Evolutionary conservation across 2,113 vertebrate genomes (phyloP).

Genomic region (Ciconia stormi): DNA sequence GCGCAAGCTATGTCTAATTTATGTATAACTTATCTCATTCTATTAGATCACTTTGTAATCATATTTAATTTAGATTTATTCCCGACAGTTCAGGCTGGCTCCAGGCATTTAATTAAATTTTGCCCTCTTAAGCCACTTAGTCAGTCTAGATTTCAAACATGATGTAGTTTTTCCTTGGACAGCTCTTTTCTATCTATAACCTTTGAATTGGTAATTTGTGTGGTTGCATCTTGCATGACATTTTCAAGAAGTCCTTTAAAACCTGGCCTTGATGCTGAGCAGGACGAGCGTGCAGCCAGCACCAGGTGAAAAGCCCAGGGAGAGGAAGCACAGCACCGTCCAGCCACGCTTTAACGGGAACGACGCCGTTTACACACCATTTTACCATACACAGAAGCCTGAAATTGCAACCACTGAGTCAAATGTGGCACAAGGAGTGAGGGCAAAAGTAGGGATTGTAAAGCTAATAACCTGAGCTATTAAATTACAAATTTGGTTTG

Average conservation of each 20-base stretch:
- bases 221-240: not conserved
- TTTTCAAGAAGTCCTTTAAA: not conserved
- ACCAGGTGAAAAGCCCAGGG: not conserved
- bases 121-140: conserved; percentile 63
- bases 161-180: conserved; percentile 33
- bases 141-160: conserved; percentile 44
- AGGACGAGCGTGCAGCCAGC: not conserved
- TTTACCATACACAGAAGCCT: not conserved
- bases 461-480: not conserved
- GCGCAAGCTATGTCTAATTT: conserved; percentile 33
- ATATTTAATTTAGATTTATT: conserved; percentile 77
- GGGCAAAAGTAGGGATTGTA: not conserved
- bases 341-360: not conserved
- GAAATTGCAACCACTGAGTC: fast-evolving
- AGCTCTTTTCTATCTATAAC: conserved; percentile 7
- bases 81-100: conserved; percentile 59
- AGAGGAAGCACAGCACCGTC: not conserved
- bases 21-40: conserved; percentile 66
- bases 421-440: not conserved
- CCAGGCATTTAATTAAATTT: conserved; percentile 71
- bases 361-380: fast-evolving
- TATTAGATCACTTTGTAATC: conserved; percentile 69
- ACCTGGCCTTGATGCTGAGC: not conserved
- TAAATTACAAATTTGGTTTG: not conserved
- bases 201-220: conserved; percentile 27